A percentile compares a stretch with the other conserved stretches of the same genome.
Conservation (phyloP, 2,797 vertebrate species). For the Sitta carolinensis region DNA sequence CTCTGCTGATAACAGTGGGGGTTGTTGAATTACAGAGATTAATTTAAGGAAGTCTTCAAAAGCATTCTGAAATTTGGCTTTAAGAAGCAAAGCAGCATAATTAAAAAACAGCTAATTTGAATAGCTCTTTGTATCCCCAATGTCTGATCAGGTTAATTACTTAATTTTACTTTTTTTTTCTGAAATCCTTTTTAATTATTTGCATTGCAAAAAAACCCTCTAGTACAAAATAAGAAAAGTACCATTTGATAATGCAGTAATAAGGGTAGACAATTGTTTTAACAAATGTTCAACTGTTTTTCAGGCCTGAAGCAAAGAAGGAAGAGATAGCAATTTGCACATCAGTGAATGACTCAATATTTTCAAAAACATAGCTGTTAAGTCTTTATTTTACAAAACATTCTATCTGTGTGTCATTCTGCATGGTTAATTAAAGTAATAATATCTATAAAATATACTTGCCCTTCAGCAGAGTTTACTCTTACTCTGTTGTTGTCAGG, state of each 20-base stretch:
- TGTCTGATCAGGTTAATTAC: constrained; percentile 20
- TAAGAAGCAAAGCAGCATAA: constrained; percentile 12
- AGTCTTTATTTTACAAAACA: constrained; percentile 56
- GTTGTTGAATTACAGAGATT: background rate
- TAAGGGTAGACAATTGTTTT: constrained; percentile 48
- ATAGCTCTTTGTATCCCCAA: background rate
- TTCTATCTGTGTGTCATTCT: constrained; percentile 45
- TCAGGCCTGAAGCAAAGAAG: constrained; percentile 41
- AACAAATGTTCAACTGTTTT: constrained; percentile 43
- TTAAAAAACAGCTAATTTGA: constrained; percentile 23
- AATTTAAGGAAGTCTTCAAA: background rate
- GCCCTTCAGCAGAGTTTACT: constrained; percentile 40
- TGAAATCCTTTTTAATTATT: constrained; percentile 45
- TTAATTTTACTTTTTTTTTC: constrained; percentile 51
- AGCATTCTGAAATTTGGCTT: constrained; percentile 7
- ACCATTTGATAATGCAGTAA: constrained; percentile 33
- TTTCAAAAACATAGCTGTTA: constrained; percentile 34
- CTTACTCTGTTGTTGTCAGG: background rate
- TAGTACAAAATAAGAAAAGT: constrained; percentile 36
- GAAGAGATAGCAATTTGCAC: constrained; percentile 35
- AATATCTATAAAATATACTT: constrained; percentile 48
- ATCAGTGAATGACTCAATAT: constrained; percentile 50
- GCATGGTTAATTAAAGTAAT: constrained; percentile 56
- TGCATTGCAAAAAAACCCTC: background rate
- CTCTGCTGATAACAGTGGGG: background rate